Evolutionary conservation across 2,113 vertebrate species (phyloP), one percentile per base, ranked within the genome.

Genomic region (Leptobrachium ailaonicum): DNA sequence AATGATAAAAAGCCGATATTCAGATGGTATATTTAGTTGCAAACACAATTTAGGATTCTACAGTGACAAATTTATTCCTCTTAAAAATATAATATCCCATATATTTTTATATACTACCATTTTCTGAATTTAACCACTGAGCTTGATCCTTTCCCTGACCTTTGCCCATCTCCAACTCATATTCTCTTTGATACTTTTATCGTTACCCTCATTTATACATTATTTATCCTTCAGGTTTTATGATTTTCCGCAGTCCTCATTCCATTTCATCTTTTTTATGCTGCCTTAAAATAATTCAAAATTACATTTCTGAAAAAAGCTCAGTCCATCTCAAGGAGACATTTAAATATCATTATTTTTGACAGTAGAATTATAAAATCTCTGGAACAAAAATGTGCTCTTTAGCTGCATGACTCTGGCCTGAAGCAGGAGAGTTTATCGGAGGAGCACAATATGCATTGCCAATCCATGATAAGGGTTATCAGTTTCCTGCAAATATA

Each of bases 381-480:
- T 81, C 64, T 68, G 71, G 79, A 69, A 81, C 79, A 81, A 58
- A 81, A 81, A 75, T 69, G 79, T 50, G 79, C 62, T 77, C 80
- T 80, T 58, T 85, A 82, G 86, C 67, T 80, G 71, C 83, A 73
- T 88, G 88, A 88, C 87, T 82, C 20, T 43, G 4, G 66, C 85
- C 85, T 79, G 58, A 67, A 1, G 83, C 82, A 83, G 84, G 79
- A 7, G 82, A 80, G 83, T 85, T 90, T 88, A 87, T 89, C 75
- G 0, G 41, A 82, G 50, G 63, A 85, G 68, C 10, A 82, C 87
- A 77, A 85, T 67, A 66, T 66, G 83, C 85, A 84, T 84, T 85
- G 82, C 87, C 85, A 87, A 78, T 88, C 76, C 83, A 85, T 58
- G 69, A 85, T 87, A 90, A 84, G 82, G 82, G 73, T 83, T 89